A percentile compares a stretch with the other conserved stretches of the same genome.
Conservation (phyloP, 2,888 invertebrate species). For the Torymus tubicola region DNA sequence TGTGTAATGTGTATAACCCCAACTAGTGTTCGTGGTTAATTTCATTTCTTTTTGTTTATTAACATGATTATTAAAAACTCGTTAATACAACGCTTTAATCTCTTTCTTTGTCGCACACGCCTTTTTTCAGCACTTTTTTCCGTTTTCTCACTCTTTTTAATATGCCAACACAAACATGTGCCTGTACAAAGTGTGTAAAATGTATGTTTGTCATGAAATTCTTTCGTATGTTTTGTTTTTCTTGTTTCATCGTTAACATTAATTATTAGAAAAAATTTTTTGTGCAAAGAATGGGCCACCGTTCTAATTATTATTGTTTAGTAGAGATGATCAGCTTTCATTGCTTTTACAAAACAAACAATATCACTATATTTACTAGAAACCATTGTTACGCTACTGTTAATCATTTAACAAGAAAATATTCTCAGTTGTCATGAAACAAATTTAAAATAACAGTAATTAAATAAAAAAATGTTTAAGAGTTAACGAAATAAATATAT, state of each 20-base stretch:
- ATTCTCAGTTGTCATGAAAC: too few species aligned
- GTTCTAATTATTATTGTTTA: conserved; percentile 18
- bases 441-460: too few species aligned
- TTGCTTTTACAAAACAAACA: not conserved
- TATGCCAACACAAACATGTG: conserved; percentile 46
- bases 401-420: too few species aligned
- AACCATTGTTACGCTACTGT: too few species aligned
- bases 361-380: too few species aligned
- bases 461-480: too few species aligned
- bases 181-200: conserved; percentile 60
- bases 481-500: too few species aligned
- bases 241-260: not conserved
- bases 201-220: conserved; percentile 66
- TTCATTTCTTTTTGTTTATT: conserved; percentile 32
- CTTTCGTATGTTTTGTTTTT: conserved; percentile 1
- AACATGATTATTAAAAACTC: conserved; percentile 65
- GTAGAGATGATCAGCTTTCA: conserved; percentile 30
- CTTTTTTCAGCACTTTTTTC: conserved; percentile 28
- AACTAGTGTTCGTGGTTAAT: conserved; percentile 58
- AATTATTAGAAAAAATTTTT: conserved; percentile 34
- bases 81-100: conserved; percentile 61
- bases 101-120: conserved; percentile 47
- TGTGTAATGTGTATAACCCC: conserved; percentile 60
- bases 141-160: conserved; percentile 36
- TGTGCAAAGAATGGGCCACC: conserved; percentile 39